A percentile compares a stretch with the other conserved stretches of the same genome.
These are phyloP conservation scores for Leptobrachium leishanense DNA, from an alignment of 2,113 vertebrate genomes.

Conservation along the genomic window DNA sequence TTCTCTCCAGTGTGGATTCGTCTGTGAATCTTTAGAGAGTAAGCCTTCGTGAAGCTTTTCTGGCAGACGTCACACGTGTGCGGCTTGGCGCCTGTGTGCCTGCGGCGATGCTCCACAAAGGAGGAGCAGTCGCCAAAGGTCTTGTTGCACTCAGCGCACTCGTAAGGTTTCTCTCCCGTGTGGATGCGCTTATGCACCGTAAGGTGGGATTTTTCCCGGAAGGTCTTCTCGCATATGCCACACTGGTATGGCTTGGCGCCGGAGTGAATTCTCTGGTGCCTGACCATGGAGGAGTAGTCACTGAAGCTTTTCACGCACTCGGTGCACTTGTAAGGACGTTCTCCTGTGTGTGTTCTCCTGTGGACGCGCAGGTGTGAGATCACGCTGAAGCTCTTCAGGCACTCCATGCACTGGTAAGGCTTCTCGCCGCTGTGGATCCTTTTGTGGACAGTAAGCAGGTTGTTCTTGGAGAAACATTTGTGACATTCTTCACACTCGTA, in stretches of 20 bases:
- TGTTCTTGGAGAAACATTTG: conserved; percentile 38
- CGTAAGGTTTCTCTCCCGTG: conserved; percentile 22
- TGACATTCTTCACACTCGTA: conserved; percentile 30
- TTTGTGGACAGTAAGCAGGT: conserved; percentile 33
- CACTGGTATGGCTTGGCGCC: conserved; percentile 38
- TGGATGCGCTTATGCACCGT: conserved; percentile 33
- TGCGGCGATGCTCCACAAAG: conserved; percentile 19
- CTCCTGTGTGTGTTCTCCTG: conserved; percentile 26
- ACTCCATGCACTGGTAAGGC: conserved; percentile 35
- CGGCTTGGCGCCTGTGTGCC: conserved; percentile 17
- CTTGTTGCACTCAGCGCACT: conserved; percentile 17
- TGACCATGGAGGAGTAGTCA: conserved; percentile 38
- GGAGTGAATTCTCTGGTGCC: conserved; percentile 25
- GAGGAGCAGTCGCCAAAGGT: conserved; percentile 40
- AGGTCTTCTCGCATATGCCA: conserved; percentile 24
- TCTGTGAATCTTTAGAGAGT: conserved; percentile 33
- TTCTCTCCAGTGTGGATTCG: conserved; percentile 16
- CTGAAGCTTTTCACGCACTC: conserved; percentile 35
- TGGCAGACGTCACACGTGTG: conserved; percentile 27
- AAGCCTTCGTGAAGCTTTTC: conserved; percentile 35
- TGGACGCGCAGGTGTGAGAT: conserved; percentile 36
- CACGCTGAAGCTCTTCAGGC: conserved; percentile 33
- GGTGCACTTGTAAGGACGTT: conserved; percentile 29
- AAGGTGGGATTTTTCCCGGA: conserved; percentile 36
- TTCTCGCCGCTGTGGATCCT: conserved; percentile 32